phyloP scores from a whole-genome alignment of 1,140 invertebrate species.

The Papilio machaon region DNA sequence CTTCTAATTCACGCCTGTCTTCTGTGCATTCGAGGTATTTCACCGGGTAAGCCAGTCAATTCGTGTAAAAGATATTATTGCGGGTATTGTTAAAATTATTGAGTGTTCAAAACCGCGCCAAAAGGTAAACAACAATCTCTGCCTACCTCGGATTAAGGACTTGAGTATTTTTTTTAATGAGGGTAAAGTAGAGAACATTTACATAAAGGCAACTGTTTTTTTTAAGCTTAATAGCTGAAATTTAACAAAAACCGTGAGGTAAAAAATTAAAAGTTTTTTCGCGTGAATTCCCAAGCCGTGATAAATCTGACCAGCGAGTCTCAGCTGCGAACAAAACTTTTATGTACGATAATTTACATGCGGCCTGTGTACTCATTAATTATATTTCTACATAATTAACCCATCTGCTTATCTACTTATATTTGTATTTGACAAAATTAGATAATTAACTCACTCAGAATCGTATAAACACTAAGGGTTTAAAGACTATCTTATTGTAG shows the following conservation, averaged over 20 bases:
- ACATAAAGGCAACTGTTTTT: neutral
- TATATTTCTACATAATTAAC: neutral
- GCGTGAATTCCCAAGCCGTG: neutral
- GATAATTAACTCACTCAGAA: no score
- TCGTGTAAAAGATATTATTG: no score
- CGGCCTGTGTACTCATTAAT: neutral
- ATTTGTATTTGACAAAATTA: neutral
- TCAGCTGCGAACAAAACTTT: neutral
- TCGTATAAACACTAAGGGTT: no score
- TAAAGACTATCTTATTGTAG: no score
- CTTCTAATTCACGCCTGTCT: no score
- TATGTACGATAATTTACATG: constrained; percentile 1
- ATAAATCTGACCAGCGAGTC: neutral
- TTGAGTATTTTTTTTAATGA: neutral
- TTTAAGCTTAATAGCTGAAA: neutral
- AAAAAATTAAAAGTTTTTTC: neutral
- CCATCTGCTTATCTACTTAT: neutral
- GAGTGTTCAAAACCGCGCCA: no score
- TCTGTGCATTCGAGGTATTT: no score
- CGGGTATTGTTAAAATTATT: no score
- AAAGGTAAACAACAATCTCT: no score
- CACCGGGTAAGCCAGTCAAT: no score
- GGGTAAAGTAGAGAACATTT: neutral
- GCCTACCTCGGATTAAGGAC: no score
- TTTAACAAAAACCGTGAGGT: neutral